Conservation (phyloP, 2,113 vertebrate genomes). For the Oxygymnocypris stewartii region DNA sequence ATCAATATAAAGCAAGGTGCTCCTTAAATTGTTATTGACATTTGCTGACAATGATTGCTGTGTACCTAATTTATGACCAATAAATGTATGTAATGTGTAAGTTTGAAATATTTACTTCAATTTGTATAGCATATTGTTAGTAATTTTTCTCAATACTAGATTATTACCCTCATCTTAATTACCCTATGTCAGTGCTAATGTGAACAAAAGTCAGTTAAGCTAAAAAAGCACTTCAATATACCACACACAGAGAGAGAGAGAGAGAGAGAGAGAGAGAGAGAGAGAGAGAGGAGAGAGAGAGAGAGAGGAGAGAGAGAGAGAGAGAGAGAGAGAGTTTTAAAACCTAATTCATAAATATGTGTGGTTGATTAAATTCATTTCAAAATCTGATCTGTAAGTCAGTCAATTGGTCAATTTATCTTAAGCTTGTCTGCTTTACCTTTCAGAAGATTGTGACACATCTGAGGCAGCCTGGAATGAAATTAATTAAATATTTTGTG, state of each 20-base stretch:
- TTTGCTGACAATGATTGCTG: neutral
- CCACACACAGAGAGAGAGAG: no score
- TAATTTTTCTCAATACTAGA: neutral
- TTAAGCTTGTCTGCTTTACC: neutral
- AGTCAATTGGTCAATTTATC: conserved; percentile 21
- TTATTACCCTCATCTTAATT: neutral
- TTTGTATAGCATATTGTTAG: neutral
- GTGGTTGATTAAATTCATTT: neutral
- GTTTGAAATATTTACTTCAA: neutral
- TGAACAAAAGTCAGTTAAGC: neutral
- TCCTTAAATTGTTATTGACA: neutral
- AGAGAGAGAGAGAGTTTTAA: neutral
- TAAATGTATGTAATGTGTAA: neutral
- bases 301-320: neutral
- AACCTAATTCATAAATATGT: neutral
- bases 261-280: neutral
- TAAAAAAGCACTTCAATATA: neutral
- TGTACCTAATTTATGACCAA: neutral
- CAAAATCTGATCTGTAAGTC: conserved; percentile 13
- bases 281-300: neutral
- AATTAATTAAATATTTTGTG: conserved; percentile 41
- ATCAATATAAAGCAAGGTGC: neutral
- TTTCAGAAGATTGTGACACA: conserved; percentile 17
- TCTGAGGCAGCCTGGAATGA: conserved; percentile 23
- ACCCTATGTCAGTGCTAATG: neutral